Conservation (phyloP, 2,113 vertebrate species). For the Chaetops frenatus region DNA sequence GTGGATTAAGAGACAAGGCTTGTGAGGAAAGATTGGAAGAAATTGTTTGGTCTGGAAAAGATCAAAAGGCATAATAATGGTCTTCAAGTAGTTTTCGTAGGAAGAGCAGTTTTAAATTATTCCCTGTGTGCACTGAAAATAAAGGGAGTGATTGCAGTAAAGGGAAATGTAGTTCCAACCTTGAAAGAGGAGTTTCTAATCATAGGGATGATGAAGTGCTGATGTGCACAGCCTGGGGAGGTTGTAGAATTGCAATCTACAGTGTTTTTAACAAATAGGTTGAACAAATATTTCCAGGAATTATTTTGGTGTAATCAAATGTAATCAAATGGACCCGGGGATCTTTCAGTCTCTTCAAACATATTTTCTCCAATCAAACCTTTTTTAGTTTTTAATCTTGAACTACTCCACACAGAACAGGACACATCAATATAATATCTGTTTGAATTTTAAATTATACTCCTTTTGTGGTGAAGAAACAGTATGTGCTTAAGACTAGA, state of each 20-base stretch:
- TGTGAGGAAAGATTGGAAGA: not conserved
- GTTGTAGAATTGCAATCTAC: not conserved
- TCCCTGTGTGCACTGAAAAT: not conserved
- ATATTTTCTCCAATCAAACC: not conserved
- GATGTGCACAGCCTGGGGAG: not conserved
- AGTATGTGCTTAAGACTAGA: not conserved
- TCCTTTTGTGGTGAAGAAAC: not conserved
- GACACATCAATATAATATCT: not conserved
- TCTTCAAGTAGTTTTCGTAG: not conserved
- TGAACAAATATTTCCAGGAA: conserved; percentile 31
- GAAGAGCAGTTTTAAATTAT: not conserved
- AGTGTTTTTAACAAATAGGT: not conserved
- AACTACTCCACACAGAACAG: not conserved
- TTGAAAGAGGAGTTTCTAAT: conserved; percentile 13
- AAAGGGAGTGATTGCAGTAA: not conserved
- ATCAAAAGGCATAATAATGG: not conserved
- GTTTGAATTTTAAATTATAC: not conserved
- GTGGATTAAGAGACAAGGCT: not conserved
- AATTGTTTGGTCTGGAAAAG: not conserved
- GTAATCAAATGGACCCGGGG: not conserved
- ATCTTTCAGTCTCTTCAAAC: not conserved
- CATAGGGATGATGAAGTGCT: not conserved
- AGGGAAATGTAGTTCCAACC: not conserved
- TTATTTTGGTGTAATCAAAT: not conserved
- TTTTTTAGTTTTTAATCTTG: not conserved